phyloP scores from a whole-genome alignment of 2,888 invertebrate genomes.

The Drosophila basisetae region DNA sequence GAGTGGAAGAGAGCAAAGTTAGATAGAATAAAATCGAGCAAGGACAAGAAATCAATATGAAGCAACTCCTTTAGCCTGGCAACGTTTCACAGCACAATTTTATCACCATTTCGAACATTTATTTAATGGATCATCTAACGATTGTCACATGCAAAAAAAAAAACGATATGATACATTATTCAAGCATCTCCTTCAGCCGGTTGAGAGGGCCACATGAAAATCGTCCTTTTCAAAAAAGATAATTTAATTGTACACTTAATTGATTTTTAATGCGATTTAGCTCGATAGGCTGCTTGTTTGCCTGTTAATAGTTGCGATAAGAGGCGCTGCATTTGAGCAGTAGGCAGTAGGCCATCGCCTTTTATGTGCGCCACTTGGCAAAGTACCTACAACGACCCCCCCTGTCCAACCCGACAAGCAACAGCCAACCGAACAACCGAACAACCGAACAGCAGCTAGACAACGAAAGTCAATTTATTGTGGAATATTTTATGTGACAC shows the following conservation, averaged over 20 bases:
- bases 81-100: neutral
- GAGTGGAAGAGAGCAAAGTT: neutral
- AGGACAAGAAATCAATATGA: neutral
- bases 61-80: neutral
- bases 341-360: constrained; percentile 50
- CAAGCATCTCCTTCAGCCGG: constrained; percentile 19
- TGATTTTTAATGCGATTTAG: constrained; percentile 78
- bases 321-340: constrained; percentile 43
- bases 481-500: constrained; percentile 80
- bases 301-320: constrained; percentile 74
- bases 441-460: constrained; percentile 11
- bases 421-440: constrained; percentile 4
- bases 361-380: constrained; percentile 74
- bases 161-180: constrained; percentile 4
- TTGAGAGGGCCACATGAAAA: constrained; percentile 26
- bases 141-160: neutral
- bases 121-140: neutral
- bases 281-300: constrained; percentile 56
- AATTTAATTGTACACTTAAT: constrained; percentile 78
- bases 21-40: neutral
- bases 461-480: constrained; percentile 78
- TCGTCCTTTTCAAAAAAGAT: constrained; percentile 44
- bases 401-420: neutral
- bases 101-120: neutral
- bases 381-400: constrained; percentile 40